Base-by-base conservation (phyloP, 2,888 invertebrate species). In the Ectobius pallidus region DNA sequence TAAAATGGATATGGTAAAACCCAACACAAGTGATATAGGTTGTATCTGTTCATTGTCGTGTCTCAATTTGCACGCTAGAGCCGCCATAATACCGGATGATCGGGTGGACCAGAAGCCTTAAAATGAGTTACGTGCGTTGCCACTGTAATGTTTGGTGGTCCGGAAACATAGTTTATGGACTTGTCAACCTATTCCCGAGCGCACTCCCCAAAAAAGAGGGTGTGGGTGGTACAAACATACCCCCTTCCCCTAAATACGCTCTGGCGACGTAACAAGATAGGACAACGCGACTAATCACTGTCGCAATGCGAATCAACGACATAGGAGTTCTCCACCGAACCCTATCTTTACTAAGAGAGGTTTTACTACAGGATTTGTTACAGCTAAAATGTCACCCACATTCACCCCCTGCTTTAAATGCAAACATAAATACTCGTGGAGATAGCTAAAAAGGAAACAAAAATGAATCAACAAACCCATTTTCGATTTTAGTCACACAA, bases 361-460 rank as follows among this genome's bases (percentile, higher is more conserved):
- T 27, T 74, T 74, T 74, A 62, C 75, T 69, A 74, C 9, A 27
- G 30, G 58, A 58, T 58, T 58, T 58, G 58, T 30, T 58, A n/a
- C n/a, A 58, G 30, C 32, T 58, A 58, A 27, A 58, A 30, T 30
- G n/a, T 58, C 46, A 7, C 16, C 18, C 16, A n/a, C 46, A 46
- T 4, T 46, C 30, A 32, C n/a, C 58, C 32, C 22, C n/a, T 30
- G 16, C n/a, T 30, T n/a, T 30, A 58, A 32, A 79, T 77, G 78
- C 77, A 78, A 77, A 78, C 77, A 78, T 78, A 76, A 81, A n/a
- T n/a, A n/a, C n/a, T n/a, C n/a, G n/a, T n/a, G n/a, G n/a, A 81
- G 80, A 81, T 81, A 81, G 81, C 77, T 78, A 77, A 77, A 78
- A 77, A 77, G 75, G 75, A 75, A n/a, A n/a, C n/a, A n/a, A n/a